Conservation (phyloP, 2,113 vertebrate species). For the Hemicordylus capensis region DNA sequence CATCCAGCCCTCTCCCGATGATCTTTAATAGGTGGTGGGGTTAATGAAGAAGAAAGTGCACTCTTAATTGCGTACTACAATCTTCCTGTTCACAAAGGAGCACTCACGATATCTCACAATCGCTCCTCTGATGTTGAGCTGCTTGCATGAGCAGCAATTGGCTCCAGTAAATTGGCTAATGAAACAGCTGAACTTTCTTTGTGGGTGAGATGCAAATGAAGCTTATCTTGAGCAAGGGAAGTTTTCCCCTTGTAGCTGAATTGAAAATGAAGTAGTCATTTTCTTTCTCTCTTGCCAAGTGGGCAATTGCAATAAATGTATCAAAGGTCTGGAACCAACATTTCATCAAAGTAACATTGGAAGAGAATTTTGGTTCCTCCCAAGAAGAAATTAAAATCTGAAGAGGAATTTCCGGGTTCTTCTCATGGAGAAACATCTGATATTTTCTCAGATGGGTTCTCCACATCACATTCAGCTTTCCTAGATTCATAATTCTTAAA, state of each 20-base stretch:
- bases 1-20: too few species aligned
- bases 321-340: background rate
- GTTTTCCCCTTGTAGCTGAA: background rate
- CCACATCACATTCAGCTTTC: too few species aligned
- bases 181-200: background rate
- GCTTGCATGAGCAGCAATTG: background rate
- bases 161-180: background rate
- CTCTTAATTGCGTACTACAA: background rate
- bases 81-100: background rate
- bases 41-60: too few species aligned
- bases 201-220: background rate
- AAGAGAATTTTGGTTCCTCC: too few species aligned
- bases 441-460: too few species aligned
- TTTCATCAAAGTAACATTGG: too few species aligned
- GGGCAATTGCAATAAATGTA: background rate
- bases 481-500: background rate
- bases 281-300: background rate
- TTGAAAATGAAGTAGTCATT: background rate
- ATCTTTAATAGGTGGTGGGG: too few species aligned
- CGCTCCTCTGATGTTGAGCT: background rate
- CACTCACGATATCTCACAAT: background rate
- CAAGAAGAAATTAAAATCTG: too few species aligned
- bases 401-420: too few species aligned
- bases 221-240: background rate
- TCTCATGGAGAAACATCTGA: too few species aligned